Conservation (phyloP, 2,113 vertebrate species). For the Gymnocephalus cernua region DNA sequence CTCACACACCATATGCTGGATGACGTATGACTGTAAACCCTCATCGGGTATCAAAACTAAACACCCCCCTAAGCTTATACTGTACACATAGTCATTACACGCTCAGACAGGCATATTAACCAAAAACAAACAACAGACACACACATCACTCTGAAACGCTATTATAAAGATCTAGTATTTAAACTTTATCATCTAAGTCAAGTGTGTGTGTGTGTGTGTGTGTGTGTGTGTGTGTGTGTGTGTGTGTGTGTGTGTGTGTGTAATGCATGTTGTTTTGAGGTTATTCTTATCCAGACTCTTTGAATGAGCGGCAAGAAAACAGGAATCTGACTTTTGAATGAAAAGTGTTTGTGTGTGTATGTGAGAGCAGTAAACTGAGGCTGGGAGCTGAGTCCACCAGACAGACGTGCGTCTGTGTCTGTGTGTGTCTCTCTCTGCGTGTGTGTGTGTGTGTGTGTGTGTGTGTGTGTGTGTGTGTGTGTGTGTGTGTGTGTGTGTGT, state of each 20-base stretch:
- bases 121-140: conserved; percentile 27
- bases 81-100: conserved; percentile 48
- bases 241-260: neutral
- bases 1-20: conserved; percentile 50
- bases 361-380: conserved; percentile 18
- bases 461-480: conserved; percentile 20
- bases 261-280: conserved; percentile 32
- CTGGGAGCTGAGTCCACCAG: neutral
- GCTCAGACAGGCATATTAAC: conserved; percentile 10
- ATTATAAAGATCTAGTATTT: neutral
- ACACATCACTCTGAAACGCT: neutral
- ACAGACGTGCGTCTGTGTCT: neutral
- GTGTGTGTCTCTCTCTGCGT: neutral
- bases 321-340: conserved; percentile 66
- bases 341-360: conserved; percentile 53
- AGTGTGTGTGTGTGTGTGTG: neutral
- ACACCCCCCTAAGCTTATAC: conserved; percentile 47
- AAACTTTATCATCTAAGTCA: neutral
- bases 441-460: neutral
- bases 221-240: neutral
- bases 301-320: conserved; percentile 73
- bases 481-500: conserved; percentile 12
- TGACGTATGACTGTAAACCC: conserved; percentile 54
- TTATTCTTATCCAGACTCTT: conserved; percentile 54
- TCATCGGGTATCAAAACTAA: conserved; percentile 63